Evolutionary conservation across 2,113 vertebrate genomes (phyloP).

Genomic region (Bos javanicus): DNA sequence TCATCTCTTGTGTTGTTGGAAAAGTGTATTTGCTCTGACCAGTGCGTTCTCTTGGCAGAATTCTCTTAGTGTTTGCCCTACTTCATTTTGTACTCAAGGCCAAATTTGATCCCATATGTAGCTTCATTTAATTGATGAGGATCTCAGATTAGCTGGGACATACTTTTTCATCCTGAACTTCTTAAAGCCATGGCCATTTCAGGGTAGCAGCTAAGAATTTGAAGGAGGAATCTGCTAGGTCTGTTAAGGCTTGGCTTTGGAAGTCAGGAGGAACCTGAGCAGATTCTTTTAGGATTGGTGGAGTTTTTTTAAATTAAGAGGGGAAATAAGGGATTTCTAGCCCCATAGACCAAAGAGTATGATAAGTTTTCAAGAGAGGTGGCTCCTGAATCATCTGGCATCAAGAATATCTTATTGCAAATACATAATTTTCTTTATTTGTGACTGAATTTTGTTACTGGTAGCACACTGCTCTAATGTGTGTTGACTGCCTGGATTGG

Average conservation of each 20-base stretch:
- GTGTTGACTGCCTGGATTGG: not conserved
- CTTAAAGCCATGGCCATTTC: not conserved
- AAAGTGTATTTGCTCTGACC: not conserved
- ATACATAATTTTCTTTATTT: not conserved
- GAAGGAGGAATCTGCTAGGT: not conserved
- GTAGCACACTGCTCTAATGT: not conserved
- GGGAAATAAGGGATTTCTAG: not conserved
- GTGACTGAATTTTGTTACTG: not conserved
- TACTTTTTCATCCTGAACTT: not conserved
- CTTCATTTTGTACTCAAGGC: not conserved
- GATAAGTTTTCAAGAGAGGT: not conserved
- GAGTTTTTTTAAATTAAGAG: conserved; percentile 11
- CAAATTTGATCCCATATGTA: not conserved
- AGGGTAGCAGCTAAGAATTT: not conserved
- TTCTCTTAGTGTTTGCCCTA: not conserved
- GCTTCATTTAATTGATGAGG: not conserved
- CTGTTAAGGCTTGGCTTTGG: not conserved
- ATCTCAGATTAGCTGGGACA: not conserved
- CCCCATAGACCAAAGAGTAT: not conserved
- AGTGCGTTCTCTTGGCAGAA: not conserved
- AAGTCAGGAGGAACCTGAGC: not conserved
- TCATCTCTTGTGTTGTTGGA: not conserved
- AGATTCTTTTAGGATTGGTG: not conserved
- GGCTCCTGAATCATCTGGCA: not conserved
- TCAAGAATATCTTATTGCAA: not conserved